Conservation (phyloP, 1,140 invertebrate species). For the Sarcophaga peregrina region DNA sequence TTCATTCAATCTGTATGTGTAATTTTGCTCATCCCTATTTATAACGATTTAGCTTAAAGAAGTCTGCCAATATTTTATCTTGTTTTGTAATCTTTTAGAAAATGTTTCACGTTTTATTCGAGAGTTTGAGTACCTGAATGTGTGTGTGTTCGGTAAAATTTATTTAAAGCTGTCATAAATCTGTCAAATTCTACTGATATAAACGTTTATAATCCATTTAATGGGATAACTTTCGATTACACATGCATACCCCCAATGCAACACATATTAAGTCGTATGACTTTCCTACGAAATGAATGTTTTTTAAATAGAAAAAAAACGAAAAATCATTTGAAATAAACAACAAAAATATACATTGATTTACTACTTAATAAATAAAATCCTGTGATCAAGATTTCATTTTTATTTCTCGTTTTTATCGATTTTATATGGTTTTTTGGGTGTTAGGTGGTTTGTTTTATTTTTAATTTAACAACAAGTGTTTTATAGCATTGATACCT, state of each 20-base stretch:
- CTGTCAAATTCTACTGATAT: conserved; percentile 2
- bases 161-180: conserved; percentile 19
- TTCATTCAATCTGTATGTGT: no score
- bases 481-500: no score
- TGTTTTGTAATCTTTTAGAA: no score
- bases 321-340: background rate
- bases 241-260: background rate
- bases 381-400: conserved; percentile 3
- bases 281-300: background rate
- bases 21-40: no score
- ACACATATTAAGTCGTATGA: background rate
- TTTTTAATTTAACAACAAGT: no score
- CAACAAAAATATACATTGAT: background rate
- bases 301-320: background rate
- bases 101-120: no score
- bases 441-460: no score
- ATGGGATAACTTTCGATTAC: background rate
- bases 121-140: no score
- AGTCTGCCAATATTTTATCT: no score
- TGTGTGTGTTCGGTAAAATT: conserved; percentile 7
- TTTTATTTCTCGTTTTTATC: background rate
- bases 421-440: no score
- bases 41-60: no score
- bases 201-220: background rate
- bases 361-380: conserved; percentile 16